Base-by-base conservation (phyloP, 2,113 vertebrate species). In the Channa argus region DNA sequence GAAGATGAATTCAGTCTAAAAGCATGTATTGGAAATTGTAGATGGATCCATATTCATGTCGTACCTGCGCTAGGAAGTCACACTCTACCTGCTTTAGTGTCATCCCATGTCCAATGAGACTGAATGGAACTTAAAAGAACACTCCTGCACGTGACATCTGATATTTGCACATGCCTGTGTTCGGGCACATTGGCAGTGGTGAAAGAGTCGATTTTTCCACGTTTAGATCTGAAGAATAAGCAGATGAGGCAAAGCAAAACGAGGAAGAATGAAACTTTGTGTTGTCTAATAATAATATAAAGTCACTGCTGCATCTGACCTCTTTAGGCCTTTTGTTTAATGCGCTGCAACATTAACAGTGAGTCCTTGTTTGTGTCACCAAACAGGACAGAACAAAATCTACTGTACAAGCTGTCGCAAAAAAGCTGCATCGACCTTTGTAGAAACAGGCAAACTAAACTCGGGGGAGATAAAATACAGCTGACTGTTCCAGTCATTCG, bases 181-280 rank as follows among this genome's bases (percentile, higher is more conserved):
- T 49, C 47, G 71, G 59, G 66, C 47, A 51, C 12, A 78, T 45
- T 77, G 46, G 52, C 15, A 41, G 45, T 4, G 43, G 70, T 60
- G 34, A 59, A 62, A 38, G 52, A 14, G 33, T 49, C 8, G 39
- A 51, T 52, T 50, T 73, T 24, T 85, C 69, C 87, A 70, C 54
- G 53, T 85, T 82, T 74, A 72, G 74, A 80, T 60, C 67, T 54
- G 45, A 82, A 76, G 63, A 82, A 88, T 82, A 84, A 84, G 82
- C 55, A 70, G 52, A 62, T 67, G 58, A 62, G 72, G 24, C 39
- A 50, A 66, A 14, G 63, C 51, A 62, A 66, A 36, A 78, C 6
- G 71, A 44, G 49, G n/a, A 72, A 33, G 8, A 56, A 8, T 38
- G 9, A 59, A 9, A 6, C 60, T 63, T 15, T 41, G 45, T 62